These are phyloP conservation scores for Schizaphis graminum DNA, from an alignment of 2,888 invertebrate genomes.

Conservation along the genomic window DNA sequence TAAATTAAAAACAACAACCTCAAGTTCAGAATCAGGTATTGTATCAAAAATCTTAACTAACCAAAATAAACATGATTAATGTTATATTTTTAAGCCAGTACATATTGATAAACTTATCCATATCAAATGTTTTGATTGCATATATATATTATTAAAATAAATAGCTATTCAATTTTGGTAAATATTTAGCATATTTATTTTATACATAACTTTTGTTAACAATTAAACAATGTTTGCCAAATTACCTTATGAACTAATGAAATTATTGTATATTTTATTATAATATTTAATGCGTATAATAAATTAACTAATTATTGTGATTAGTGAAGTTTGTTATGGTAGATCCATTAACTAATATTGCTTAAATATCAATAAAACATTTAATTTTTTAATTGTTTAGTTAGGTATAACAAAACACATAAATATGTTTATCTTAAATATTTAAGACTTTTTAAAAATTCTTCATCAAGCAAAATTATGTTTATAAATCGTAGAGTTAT, in stretches of 20 bases:
- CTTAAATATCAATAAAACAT: neutral
- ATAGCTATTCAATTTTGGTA: neutral
- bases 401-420: neutral
- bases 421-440: neutral
- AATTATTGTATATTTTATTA: neutral
- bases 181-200: neutral
- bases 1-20: constrained; percentile 39
- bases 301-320: neutral
- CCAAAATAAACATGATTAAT: neutral
- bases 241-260: neutral
- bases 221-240: neutral
- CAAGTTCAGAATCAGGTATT: constrained; percentile 48
- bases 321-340: neutral
- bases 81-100: neutral
- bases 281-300: neutral
- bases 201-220: neutral
- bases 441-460: neutral
- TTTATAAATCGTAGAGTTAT: neutral
- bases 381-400: neutral
- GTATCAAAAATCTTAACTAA: neutral
- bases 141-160: neutral
- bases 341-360: neutral
- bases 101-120: neutral
- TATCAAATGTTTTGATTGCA: neutral
- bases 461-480: neutral